A percentile compares a stretch with the other conserved stretches of the same genome.
These are phyloP conservation scores for Mylabris sibirica DNA, from an alignment of 2,888 invertebrate species.

Conservation along the genomic window DNA sequence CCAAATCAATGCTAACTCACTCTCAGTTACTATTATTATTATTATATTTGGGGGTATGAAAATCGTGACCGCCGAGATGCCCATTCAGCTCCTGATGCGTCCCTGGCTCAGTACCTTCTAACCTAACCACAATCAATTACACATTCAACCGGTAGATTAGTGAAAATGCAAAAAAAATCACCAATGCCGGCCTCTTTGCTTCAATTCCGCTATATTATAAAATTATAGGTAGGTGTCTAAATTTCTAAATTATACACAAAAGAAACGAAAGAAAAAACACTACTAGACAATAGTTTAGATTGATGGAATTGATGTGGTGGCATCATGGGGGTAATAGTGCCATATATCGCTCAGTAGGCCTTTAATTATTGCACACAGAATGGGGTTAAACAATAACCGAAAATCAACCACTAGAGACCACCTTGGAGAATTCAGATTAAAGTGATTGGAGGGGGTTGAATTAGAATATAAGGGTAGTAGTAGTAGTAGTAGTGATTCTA, in stretches of 20 bases:
- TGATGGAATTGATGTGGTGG: conserved; percentile 44
- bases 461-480: conserved; percentile 35
- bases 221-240: conserved; percentile 16
- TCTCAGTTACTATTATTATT: too few relatives aligned
- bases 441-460: conserved; percentile 35
- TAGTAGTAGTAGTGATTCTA: neutral
- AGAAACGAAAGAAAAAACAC: neutral
- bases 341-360: conserved; percentile 48
- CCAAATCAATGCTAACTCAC: too few relatives aligned
- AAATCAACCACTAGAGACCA: conserved; percentile 34
- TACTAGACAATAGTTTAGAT: conserved; percentile 22
- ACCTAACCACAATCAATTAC: conserved; percentile 17
- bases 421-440: conserved; percentile 38
- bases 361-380: conserved; percentile 41
- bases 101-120: neutral
- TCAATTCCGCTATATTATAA: neutral
- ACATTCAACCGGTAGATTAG: conserved; percentile 6
- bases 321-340: conserved; percentile 46
- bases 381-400: conserved; percentile 28
- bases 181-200: neutral
- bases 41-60: too few relatives aligned
- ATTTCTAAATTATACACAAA: conserved; percentile 16
- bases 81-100: too few relatives aligned
- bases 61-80: too few relatives aligned
- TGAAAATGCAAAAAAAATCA: conserved; percentile 4